Evolutionary conservation across 2,797 vertebrate species (phyloP), one percentile per base, ranked within the genome.

Genomic region (Danio albolineatus): DNA sequence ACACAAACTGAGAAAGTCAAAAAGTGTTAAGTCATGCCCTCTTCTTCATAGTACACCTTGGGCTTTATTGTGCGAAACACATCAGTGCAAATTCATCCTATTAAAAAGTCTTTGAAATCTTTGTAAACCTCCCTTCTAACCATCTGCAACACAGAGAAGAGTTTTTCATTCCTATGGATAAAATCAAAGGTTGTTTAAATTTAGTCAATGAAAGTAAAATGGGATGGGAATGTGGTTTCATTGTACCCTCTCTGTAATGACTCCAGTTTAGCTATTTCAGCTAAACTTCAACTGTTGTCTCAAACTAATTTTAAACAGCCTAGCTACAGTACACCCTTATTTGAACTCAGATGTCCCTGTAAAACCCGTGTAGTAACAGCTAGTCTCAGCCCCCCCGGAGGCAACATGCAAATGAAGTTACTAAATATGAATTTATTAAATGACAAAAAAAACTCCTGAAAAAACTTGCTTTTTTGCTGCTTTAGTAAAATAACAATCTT

Each of bases 301-400:
- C 21, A 51, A 38, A 14, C 19, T 48, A 46, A n/a, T 67, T 16
- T 51, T n/a, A 51, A 70, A 53, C 8, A 38, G 17, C 16, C 16
- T 53, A 7, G 54, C 17, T 36, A 44, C 5, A 10, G 8, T 57
- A 17, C 51, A 56, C 9, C 4, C 13, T 16, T 59, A 39, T 51
- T 13, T 51, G n/a, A 10, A 76, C 49, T 76, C 72, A 49, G 49
- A 13, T 61, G 21, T 61, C 49, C 39, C 61, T 44, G 49, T 54
- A 28, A 65, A 76, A 76, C 49, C 54, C 36, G 48, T 28, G 53
- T 6, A 2, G 71, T 28, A 62, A 78, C 65, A 70, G 6, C 16
- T 7, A 46, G 44, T 28, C 12, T 65, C 21, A 57, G 10, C 41
- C 36, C 54, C 54, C 53, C 44, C n/a, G 61, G 44, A 13, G 57